Evolutionary conservation across 2,888 invertebrate species (phyloP).

Genomic region (Adelphocoris suturalis): DNA sequence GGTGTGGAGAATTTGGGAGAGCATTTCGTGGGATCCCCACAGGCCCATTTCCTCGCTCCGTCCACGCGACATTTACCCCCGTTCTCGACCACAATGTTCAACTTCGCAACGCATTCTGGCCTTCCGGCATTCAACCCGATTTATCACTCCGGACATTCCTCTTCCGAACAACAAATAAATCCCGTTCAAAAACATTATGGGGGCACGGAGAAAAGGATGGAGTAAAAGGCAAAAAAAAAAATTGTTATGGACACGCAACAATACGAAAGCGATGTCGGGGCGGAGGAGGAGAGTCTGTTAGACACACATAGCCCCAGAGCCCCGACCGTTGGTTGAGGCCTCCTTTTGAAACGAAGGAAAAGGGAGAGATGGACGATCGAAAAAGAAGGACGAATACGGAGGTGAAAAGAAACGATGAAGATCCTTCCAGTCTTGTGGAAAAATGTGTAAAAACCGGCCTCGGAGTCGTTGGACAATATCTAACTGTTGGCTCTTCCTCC

Average conservation of each 20-base stretch:
- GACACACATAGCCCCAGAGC: constrained; percentile 29
- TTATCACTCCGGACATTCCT: constrained; percentile 21
- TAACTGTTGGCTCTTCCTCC: constrained; percentile 58
- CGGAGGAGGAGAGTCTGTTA: background rate
- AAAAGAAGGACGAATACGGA: constrained; percentile 15
- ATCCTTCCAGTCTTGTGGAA: constrained; percentile 9
- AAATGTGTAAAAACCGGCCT: background rate
- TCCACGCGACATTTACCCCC: constrained; percentile 17
- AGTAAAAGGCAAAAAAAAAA: background rate
- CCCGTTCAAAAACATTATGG: constrained; percentile 48
- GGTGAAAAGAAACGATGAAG: constrained; percentile 40
- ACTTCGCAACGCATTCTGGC: constrained; percentile 25
- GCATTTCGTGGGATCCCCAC: background rate
- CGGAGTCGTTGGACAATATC: constrained; percentile 48
- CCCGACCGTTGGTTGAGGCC: constrained; percentile 4
- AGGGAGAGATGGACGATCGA: constrained; percentile 18
- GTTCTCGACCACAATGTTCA: background rate
- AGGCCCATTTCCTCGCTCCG: background rate
- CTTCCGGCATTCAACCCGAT: constrained; percentile 5
- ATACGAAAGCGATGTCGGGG: constrained; percentile 13
- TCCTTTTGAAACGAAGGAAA: background rate
- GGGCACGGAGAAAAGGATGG: constrained; percentile 18
- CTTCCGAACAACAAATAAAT: constrained; percentile 1
- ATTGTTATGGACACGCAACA: constrained; percentile 54
- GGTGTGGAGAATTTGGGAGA: background rate